These are phyloP conservation scores for Toxonevra muliebris DNA, from an alignment of 2,888 invertebrate species.

Conservation along the genomic window DNA sequence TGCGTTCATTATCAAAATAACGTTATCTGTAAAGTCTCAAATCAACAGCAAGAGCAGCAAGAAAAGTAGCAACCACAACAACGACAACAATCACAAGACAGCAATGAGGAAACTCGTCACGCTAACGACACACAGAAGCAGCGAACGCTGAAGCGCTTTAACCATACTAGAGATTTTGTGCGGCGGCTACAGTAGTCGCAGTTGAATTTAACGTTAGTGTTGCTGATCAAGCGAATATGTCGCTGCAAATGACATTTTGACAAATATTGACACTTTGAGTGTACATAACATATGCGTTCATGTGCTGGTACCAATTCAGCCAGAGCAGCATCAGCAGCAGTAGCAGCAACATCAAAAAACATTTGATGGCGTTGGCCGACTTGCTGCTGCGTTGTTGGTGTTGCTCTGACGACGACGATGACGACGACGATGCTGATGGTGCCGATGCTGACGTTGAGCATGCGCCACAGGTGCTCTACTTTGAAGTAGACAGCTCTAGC, in stretches of 20 bases:
- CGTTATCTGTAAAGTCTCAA: background rate
- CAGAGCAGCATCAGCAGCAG: slow-evolving; percentile 19
- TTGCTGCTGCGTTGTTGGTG: background rate
- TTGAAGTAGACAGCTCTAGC: slow-evolving; percentile 12
- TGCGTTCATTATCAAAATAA: slow-evolving; percentile 24
- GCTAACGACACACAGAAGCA: slow-evolving; percentile 1
- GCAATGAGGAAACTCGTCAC: slow-evolving; percentile 5
- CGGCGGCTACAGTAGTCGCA: slow-evolving; percentile 3
- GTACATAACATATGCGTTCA: slow-evolving; percentile 28
- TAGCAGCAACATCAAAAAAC: slow-evolving; percentile 13
- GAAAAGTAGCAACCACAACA: slow-evolving; percentile 12
- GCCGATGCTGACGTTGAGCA: slow-evolving; percentile 1
- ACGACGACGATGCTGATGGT: background rate
- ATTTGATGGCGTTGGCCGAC: slow-evolving; percentile 10
- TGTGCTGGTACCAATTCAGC: background rate
- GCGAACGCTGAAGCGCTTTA: background rate
- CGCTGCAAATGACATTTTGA: slow-evolving; percentile 61
- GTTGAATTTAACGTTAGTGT: slow-evolving; percentile 4
- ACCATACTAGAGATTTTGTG: background rate
- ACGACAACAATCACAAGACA: slow-evolving; percentile 6
- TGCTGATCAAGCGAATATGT: slow-evolving; percentile 61
- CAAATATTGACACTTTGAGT: slow-evolving; percentile 59
- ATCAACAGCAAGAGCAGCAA: background rate
- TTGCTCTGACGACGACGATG: background rate
- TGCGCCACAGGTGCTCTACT: slow-evolving; percentile 30